Evolutionary conservation across 2,797 vertebrate genomes (phyloP).

Genomic region (Phaenicophaeus curvirostris): DNA sequence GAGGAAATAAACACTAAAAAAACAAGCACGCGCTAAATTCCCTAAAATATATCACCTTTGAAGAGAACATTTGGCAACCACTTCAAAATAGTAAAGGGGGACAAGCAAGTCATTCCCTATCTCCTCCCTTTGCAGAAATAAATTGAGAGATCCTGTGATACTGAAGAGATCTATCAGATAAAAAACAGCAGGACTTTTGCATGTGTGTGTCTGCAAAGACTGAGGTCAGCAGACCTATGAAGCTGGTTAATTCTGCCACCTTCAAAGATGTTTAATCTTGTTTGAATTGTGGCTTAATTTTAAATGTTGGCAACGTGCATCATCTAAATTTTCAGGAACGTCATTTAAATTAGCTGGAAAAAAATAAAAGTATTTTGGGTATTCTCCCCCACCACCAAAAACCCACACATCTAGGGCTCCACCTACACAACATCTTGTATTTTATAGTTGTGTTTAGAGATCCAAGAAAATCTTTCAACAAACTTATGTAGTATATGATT

Average conservation of each 20-base stretch:
- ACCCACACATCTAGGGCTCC: neutral
- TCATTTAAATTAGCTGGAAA: neutral
- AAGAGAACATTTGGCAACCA: constrained; percentile 5
- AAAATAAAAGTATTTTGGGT: neutral
- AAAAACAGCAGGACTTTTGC: neutral
- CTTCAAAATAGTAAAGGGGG: neutral
- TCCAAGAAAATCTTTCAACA: neutral
- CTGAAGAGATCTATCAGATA: neutral
- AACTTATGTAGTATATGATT: neutral
- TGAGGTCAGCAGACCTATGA: neutral
- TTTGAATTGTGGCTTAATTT: neutral
- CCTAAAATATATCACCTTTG: neutral
- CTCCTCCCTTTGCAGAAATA: neutral
- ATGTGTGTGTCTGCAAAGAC: neutral
- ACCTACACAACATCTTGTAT: neutral
- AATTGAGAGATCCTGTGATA: neutral
- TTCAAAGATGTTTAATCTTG: neutral
- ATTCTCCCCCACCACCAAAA: neutral
- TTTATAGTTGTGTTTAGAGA: neutral
- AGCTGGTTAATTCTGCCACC: neutral
- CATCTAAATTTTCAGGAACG: neutral
- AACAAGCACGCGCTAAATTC: neutral
- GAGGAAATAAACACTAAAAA: neutral
- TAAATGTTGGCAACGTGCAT: neutral
- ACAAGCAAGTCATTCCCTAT: neutral